Percentiles rank a stretch among this genome's conserved stretches.
Conservation (phyloP, 2,888 invertebrate genomes). For the Eustalomyia histrio region DNA sequence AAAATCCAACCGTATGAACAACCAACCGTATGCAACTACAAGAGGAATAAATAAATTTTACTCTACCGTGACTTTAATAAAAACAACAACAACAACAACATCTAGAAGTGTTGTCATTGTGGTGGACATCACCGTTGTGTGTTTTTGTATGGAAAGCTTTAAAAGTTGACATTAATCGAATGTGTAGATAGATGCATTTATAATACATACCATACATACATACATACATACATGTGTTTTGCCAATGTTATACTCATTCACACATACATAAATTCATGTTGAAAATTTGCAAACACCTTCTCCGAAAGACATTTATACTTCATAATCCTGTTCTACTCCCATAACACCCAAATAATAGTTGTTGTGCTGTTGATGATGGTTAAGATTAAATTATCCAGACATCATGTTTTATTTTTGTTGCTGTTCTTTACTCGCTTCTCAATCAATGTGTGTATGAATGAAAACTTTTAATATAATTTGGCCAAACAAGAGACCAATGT, state of each 20-base stretch:
- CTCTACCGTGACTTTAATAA: constrained; percentile 3
- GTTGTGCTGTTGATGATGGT: constrained; percentile 60
- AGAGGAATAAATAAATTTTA: constrained; percentile 8
- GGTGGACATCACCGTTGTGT: constrained; percentile 18
- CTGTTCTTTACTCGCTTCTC: not conserved
- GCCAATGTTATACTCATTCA: not conserved
- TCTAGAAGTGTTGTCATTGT: constrained; percentile 28
- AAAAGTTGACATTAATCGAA: constrained; percentile 59
- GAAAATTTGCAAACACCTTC: no score
- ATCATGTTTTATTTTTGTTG: constrained; percentile 32
- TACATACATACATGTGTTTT: not conserved
- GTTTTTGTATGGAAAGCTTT: constrained; percentile 39
- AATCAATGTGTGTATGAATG: constrained; percentile 47
- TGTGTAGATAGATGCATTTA: constrained; percentile 57
- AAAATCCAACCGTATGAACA: not conserved
- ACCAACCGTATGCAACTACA: not conserved
- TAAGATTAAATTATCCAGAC: constrained; percentile 63
- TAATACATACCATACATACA: no score
- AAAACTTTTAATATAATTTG: constrained; percentile 63
- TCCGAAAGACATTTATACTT: no score
- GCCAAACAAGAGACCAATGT: constrained; percentile 49
- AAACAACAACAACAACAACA: not conserved
- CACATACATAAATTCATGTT: not conserved
- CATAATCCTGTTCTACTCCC: not conserved
- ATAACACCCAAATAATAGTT: constrained; percentile 36